A percentile compares a stretch with the other conserved stretches of the same genome.
These are phyloP conservation scores for Bubalus kerabau DNA, from an alignment of 2,113 vertebrate genomes.

Conservation along the genomic window DNA sequence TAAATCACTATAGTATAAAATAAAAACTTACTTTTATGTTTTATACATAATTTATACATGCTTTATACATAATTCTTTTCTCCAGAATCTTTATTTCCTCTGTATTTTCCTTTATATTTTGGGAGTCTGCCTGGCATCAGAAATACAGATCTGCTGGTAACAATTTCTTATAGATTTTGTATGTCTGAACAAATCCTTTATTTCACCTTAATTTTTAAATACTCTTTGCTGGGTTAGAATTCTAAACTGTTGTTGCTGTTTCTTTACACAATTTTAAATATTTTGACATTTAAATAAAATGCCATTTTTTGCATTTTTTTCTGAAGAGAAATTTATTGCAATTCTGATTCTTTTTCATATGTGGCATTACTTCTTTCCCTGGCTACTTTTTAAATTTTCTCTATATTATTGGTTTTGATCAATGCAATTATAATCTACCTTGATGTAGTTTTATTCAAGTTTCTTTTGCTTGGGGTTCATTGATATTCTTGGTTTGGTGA, in stretches of 20 bases:
- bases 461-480: not conserved
- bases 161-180: not conserved
- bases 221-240: not conserved
- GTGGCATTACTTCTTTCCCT: not conserved
- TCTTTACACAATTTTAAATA: not conserved
- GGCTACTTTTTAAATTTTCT: not conserved
- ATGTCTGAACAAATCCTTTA: not conserved
- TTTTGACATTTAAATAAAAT: not conserved
- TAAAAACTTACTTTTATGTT: not conserved
- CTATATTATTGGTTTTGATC: not conserved
- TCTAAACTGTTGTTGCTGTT: not conserved
- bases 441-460: not conserved
- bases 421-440: not conserved
- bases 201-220: not conserved
- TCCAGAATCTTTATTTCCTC: not conserved
- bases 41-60: not conserved
- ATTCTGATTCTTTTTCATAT: not conserved
- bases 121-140: fast-evolving
- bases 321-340: not conserved
- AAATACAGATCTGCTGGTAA: not conserved
- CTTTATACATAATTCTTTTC: not conserved
- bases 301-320: not conserved
- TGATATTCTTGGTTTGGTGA: not conserved
- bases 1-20: not conserved
- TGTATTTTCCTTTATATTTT: not conserved